Evolutionary conservation across 1,140 invertebrate species (phyloP), one percentile per base, ranked within the genome.

Genomic region (Drosophila cardini): DNA sequence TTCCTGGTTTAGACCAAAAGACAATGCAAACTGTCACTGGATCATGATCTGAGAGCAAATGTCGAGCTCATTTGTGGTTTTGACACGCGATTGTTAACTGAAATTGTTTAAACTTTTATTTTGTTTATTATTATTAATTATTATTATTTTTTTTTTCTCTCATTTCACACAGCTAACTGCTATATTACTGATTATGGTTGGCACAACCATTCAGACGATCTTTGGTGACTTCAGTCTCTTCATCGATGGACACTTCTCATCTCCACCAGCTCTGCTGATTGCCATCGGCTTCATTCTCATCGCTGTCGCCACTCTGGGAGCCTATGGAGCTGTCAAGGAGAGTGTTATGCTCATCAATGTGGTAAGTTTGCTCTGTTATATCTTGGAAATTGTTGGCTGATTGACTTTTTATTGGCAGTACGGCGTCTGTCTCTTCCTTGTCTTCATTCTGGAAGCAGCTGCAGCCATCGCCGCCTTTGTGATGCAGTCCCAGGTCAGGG

Each of bases 271-370:
- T 3, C 93, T 97, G 9, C 92, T 97, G 18, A 95, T 97, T 55
- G 94, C 95, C 45, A 95, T 96, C 70, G 97, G 97, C 1, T 93
- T 94, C 50, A 94, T 97, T 18, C 94, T 97, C 76, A 95, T 97
- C 56, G 92, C 96, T 36, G 95, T 97, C 10, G 95, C 96, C 1
- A 94, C 96, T 48, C 95, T 97, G 80, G 97, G 97, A 55, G 97
- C 96, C 86, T 95, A 95, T 73, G 97, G 97, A 8, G 97, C 97
- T 1, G 89, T 96, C 52, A 96, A 95, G 90, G 96, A 97, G 92
- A 97, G 96, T 89, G 95, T 96, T 8, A 96, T 96, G 91, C 94
- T 98, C 92, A 95, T 97, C 16, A 95, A 97, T 78, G 94, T 95
- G 80, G 96, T 96, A 93, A 94, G 94, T 94, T 9, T 64, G 0